phyloP scores from a whole-genome alignment of 1,140 invertebrate species.

The Prorops nasuta region DNA sequence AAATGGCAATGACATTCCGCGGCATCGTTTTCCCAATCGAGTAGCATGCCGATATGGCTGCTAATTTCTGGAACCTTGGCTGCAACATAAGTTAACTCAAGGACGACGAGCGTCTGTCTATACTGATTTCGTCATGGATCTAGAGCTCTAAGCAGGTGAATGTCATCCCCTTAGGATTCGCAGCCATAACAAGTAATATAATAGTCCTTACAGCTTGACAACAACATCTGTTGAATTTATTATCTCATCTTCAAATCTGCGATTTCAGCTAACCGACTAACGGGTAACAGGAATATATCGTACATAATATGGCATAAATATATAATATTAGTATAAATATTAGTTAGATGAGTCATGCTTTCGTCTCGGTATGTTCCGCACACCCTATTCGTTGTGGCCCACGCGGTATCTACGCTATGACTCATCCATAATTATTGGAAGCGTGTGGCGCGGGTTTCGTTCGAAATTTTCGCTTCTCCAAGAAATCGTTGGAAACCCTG shows the following conservation, averaged over 20 bases:
- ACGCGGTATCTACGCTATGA: conserved; percentile 22
- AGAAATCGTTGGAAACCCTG: neutral
- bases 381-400: conserved; percentile 32
- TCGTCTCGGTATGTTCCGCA: conserved; percentile 34
- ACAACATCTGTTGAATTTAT: too few species aligned
- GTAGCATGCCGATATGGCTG: conserved; percentile 22
- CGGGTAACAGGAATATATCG: too few species aligned
- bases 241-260: too few species aligned
- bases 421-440: conserved; percentile 31
- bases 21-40: conserved; percentile 29
- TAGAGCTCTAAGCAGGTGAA: conserved; percentile 27
- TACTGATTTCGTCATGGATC: conserved; percentile 34
- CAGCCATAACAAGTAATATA: conserved; percentile 22
- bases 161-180: conserved; percentile 22
- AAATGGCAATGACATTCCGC: conserved; percentile 34
- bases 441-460: conserved; percentile 7
- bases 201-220: too few species aligned
- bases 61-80: conserved; percentile 19
- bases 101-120: conserved; percentile 26
- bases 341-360: conserved; percentile 32
- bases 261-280: too few species aligned
- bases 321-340: too few species aligned
- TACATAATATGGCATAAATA: too few species aligned
- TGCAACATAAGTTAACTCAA: conserved; percentile 32
- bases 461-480: conserved; percentile 21